Evolutionary conservation across 2,113 vertebrate genomes (phyloP).

Genomic region (Orientallactaga bullata): DNA sequence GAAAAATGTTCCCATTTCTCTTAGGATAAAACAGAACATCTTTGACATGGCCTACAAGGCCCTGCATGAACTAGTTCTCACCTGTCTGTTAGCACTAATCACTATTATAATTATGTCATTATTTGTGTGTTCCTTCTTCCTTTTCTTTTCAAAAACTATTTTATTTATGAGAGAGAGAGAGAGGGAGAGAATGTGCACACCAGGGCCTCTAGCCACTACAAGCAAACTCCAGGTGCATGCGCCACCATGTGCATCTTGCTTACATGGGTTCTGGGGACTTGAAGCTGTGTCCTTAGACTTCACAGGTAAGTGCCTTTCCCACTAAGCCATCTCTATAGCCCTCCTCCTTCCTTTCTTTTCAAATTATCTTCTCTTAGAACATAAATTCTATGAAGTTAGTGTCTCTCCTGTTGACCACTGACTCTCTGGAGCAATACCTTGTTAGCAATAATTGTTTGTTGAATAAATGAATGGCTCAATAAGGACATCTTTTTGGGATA

Average conservation of each 20-base stretch:
- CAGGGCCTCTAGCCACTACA: too few species aligned
- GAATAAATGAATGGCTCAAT: conserved; percentile 15
- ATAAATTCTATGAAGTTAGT: neutral
- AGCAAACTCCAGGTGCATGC: too few species aligned
- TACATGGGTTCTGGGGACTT: too few species aligned
- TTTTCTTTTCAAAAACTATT: neutral
- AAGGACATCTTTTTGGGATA: neutral
- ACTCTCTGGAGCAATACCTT: neutral
- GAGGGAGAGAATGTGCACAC: too few species aligned
- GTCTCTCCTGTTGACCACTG: neutral
- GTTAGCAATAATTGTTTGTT: neutral
- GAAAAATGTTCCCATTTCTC: neutral
- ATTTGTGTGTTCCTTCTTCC: neutral
- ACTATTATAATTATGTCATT: neutral
- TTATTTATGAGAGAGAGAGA: too few species aligned
- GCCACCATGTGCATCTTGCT: too few species aligned
- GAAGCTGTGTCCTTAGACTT: too few species aligned
- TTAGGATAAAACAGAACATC: conserved; percentile 38
- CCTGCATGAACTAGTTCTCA: neutral
- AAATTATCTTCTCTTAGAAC: neutral
- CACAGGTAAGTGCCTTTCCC: too few species aligned
- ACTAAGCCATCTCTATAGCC: too few species aligned
- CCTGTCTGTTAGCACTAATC: neutral
- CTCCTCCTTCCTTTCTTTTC: too few species aligned
- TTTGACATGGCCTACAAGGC: neutral